Base-by-base conservation (phyloP, 2,113 vertebrate species). In the Uria aalge region DNA sequence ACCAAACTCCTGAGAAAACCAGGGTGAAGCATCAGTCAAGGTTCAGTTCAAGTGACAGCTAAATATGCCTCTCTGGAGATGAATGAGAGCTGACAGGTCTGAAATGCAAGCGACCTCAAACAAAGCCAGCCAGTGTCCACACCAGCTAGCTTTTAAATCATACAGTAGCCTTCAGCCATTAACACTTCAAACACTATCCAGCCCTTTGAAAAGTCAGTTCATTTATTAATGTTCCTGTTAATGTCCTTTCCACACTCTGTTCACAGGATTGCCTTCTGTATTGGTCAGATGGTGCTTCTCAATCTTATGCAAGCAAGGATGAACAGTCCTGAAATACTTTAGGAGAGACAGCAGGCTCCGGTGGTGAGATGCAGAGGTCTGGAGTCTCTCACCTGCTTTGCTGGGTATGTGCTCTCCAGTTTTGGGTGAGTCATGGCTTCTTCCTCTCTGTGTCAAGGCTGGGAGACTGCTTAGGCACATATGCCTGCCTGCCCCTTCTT, bases 21-120 rank as follows among this genome's bases (percentile, higher is more conserved):
- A 92, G 52, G 85, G 84, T 75, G 85, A 93, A 94, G 95, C 92
- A 91, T 94, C 79, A 90, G 95, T 94, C 92, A 96, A 63, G 95
- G 95, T 94, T 97, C 92, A 91, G 69, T 82, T 95, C 86, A 82
- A 92, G 57, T 73, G 77, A 88, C 80, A 92, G 77, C 84, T 88
- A 91, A 96, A 90, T 79, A 66, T 66, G 48, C 71, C 83, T 94
- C 94, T 97, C 89, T 79, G 38, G 89, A 92, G 89, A 66, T 87
- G 89, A 50, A 84, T 82, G 66, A 89, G 83, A 92, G 62, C 67
- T 91, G 95, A 84, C 4, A 24, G 84, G 77, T 91, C 89, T 91
- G 91, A 73, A 96, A 91, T 62, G 48, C 36, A 52, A 92, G 73
- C 0, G 7, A 47, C 66, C 77, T 91, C 77, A 78, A 77, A 96